Base-by-base conservation (phyloP, 2,113 vertebrate genomes). In the Micronisus gabar region DNA sequence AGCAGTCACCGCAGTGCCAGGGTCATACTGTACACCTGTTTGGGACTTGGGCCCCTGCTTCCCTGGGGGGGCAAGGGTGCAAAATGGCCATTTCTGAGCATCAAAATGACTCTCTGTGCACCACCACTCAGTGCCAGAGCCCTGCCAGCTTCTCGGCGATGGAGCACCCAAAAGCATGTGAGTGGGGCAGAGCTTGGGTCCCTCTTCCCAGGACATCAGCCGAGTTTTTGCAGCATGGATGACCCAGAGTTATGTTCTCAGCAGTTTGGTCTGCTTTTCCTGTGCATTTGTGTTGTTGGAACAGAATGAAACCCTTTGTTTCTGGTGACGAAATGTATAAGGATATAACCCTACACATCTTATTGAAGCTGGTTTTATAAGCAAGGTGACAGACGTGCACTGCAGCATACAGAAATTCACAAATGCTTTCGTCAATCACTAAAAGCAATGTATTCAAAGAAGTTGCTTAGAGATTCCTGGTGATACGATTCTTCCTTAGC, bases 11-110 rank as follows among this genome's bases (percentile, higher is more conserved):
- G 8, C 41, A 15, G 17, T 36, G 50, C 27, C 2, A 1, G 34
- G 9, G 1, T 23, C 4, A 2, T 52, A 11, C 41, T 21, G 9
- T 34, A 7, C 61, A 36, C 29, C 10, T 52, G 0, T 29, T 8
- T 38, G 40, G 36, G 58, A 19, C 32, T 40, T 84, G 52, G 47
- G 53, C 3, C 23, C 30, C 47, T 76, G n/a, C 15, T 41, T 52
- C 19, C 36, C 7, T 38, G 13, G 13, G 13, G 13, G 26, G 29
- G 25, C 13, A 20, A 13, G 8, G 15, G 15, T 56, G 29, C 34
- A 47, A 84, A 84, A n/a, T 2, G 34, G 26, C 29, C 20, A 14
- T 48, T 87, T 68, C 26, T 61, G 40, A 36, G 4, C 21, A 68
- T 19, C 45, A 27, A 22, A 89, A n/a, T 8, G 11, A 36, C 22